Conservation (phyloP, 2,113 vertebrate genomes). For the Mesocricetus auratus region DNA sequence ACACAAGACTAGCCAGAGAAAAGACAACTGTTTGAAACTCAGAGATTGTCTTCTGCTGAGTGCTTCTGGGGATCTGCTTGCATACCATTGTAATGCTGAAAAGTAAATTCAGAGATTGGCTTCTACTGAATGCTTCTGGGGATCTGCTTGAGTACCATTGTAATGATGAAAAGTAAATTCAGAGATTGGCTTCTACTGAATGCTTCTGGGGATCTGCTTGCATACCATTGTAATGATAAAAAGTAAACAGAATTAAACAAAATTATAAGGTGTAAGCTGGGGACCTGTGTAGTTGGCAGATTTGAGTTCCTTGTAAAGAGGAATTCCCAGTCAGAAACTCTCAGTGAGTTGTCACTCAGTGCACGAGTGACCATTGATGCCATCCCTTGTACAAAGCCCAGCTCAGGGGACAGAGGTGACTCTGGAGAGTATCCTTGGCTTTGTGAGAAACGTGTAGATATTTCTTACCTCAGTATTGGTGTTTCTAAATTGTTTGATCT, state of each 20-base stretch:
- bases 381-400: accelerated
- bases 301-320: not conserved
- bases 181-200: not conserved
- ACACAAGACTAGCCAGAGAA: too few species aligned
- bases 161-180: not conserved
- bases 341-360: too few species aligned
- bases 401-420: not conserved
- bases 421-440: not conserved
- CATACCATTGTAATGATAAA: not conserved
- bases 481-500: not conserved
- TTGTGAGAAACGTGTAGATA: not conserved
- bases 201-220: not conserved
- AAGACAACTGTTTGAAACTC: not conserved
- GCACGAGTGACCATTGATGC: too few species aligned
- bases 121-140: not conserved
- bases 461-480: not conserved
- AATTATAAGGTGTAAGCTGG: too few species aligned
- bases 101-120: not conserved
- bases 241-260: not conserved
- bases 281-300: not conserved
- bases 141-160: not conserved
- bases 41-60: not conserved
- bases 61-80: not conserved
- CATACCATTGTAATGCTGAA: not conserved
- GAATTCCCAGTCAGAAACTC: not conserved